These are phyloP conservation scores for Phataginus tricuspis DNA, from an alignment of 2,797 vertebrate species.

Conservation along the genomic window DNA sequence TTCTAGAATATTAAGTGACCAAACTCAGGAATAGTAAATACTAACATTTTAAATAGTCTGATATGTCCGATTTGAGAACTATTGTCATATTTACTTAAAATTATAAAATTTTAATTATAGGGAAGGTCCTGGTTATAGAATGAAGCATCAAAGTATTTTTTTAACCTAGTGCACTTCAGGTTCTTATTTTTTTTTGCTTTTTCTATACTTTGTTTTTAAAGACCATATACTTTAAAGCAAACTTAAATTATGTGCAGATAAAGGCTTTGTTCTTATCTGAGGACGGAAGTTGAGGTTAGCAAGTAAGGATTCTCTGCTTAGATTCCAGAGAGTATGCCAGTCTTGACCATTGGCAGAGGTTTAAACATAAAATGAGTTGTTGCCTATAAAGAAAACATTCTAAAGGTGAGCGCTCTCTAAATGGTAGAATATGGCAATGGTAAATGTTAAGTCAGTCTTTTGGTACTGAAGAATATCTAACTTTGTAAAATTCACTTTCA, in stretches of 20 bases:
- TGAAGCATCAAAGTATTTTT: not conserved
- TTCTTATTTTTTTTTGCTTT: not conserved
- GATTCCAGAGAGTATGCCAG: not conserved
- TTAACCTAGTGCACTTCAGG: not conserved
- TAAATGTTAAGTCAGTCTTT: not conserved
- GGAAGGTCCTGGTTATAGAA: not conserved
- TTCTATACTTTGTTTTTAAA: not conserved
- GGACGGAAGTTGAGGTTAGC: not conserved
- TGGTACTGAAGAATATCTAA: not conserved
- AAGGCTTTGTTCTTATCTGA: not conserved
- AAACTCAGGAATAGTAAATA: not conserved
- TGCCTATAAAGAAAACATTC: not conserved
- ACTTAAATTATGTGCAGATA: not conserved
- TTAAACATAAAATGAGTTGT: not conserved
- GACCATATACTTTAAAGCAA: not conserved
- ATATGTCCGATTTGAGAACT: not conserved
- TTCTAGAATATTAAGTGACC: not conserved
- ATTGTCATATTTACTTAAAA: not conserved
- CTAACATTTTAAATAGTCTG: not conserved
- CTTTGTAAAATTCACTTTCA: not conserved
- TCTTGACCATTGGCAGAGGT: not conserved
- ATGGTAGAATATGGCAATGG: not conserved
- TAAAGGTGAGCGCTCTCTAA: not conserved
- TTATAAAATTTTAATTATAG: conserved; percentile 18
- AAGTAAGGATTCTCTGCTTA: not conserved